These are phyloP conservation scores for Austrofundulus limnaeus DNA, from an alignment of 2,113 vertebrate species.

Conservation along the genomic window DNA sequence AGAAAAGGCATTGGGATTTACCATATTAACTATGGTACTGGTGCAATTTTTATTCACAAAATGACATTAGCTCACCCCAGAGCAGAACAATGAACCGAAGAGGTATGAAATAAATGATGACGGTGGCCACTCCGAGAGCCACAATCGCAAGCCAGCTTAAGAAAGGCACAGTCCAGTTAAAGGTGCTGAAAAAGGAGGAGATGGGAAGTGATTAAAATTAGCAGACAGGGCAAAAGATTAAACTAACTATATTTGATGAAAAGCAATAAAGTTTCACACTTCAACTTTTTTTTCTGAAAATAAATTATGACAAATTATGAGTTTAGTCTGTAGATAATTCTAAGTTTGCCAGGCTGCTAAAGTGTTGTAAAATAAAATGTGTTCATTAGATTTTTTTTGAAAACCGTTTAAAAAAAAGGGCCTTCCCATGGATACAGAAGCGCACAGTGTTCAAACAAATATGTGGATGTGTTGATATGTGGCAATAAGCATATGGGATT, in stretches of 20 bases:
- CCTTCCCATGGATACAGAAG: neutral
- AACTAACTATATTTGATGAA: neutral
- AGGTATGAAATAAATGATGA: constrained; percentile 92
- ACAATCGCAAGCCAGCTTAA: constrained; percentile 95
- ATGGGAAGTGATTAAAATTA: neutral
- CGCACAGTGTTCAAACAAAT: constrained; percentile 9
- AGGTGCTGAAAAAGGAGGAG: constrained; percentile 82
- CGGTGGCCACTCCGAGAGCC: constrained; percentile 84
- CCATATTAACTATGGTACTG: neutral
- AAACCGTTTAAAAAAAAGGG: neutral
- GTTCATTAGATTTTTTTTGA: neutral
- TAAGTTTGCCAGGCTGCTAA: constrained; percentile 1
- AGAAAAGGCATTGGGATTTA: neutral
- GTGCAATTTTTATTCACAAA: neutral
- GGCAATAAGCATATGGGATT: constrained; percentile 2
- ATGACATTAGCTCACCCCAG: constrained; percentile 87
- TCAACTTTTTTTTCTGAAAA: constrained; percentile 21
- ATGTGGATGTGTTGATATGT: constrained; percentile 17
- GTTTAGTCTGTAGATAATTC: constrained; percentile 6
- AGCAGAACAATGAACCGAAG: constrained; percentile 94
- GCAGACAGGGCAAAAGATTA: constrained; percentile 6
- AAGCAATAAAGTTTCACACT: constrained; percentile 6
- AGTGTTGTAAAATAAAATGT: constrained; percentile 17
- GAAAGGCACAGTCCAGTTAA: constrained; percentile 98
- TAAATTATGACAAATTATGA: neutral